These are phyloP conservation scores for Acleris sparsana DNA, from an alignment of 2,888 invertebrate genomes.

Conservation along the genomic window DNA sequence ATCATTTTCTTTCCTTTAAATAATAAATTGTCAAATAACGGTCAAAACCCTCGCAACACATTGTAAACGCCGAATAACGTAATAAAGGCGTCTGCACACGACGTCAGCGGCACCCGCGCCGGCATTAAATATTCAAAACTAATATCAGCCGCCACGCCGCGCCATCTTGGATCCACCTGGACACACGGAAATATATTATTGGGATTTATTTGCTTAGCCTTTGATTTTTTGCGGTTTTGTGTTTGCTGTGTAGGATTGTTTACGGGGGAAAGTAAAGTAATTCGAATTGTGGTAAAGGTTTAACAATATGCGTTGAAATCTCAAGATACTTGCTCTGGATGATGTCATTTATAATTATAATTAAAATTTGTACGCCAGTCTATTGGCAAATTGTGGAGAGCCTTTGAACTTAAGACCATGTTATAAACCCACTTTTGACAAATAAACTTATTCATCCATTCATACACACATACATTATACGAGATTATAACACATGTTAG, in stretches of 20 bases:
- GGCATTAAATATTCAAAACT: slow-evolving; percentile 53
- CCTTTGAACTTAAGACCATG: too few species aligned
- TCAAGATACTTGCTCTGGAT: too few species aligned
- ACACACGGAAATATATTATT: slow-evolving; percentile 26
- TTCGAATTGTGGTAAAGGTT: too few species aligned
- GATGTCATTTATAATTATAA: too few species aligned
- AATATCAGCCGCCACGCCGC: slow-evolving; percentile 40
- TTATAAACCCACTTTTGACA: too few species aligned
- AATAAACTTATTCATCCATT: too few species aligned
- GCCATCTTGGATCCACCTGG: slow-evolving; percentile 15
- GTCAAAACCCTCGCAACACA: neutral
- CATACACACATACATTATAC: too few species aligned
- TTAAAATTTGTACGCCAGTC: too few species aligned
- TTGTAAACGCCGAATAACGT: neutral
- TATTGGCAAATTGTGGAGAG: too few species aligned
- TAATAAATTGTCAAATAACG: neutral
- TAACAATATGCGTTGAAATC: too few species aligned
- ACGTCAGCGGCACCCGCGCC: slow-evolving; percentile 38
- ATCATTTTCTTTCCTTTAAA: neutral
- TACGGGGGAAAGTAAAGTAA: too few species aligned
- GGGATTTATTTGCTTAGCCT: slow-evolving; percentile 25
- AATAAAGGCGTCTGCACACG: slow-evolving; percentile 25
- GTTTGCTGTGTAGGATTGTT: neutral
- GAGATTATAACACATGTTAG: too few species aligned
- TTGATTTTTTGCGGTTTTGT: slow-evolving; percentile 14